These are phyloP conservation scores for Cerastoderma edule DNA, from an alignment of 2,888 invertebrate genomes.

Conservation along the genomic window DNA sequence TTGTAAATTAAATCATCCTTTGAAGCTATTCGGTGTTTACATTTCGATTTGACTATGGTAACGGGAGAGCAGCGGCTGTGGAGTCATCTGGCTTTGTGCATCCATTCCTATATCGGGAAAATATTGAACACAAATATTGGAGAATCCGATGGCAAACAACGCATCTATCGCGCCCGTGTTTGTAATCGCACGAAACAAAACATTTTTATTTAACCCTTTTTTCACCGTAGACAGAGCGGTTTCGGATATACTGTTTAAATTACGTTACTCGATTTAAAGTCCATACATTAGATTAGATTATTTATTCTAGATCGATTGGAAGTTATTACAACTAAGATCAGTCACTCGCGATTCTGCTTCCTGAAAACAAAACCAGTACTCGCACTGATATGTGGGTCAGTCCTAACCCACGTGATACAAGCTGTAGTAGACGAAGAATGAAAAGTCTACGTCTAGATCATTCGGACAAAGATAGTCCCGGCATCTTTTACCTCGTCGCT, in stretches of 20 bases:
- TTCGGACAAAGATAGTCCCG: too few species aligned
- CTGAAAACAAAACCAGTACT: too few species aligned
- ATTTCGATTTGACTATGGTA: conserved; percentile 47
- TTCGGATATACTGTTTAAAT: too few species aligned
- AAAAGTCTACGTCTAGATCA: too few species aligned
- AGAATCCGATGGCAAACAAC: conserved; percentile 5
- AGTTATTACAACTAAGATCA: background rate
- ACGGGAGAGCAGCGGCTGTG: conserved; percentile 25
- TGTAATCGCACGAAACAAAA: conserved; percentile 13
- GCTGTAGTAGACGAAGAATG: too few species aligned
- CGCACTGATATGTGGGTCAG: too few species aligned
- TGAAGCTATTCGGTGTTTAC: conserved; percentile 51
- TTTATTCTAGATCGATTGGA: conserved; percentile 28
- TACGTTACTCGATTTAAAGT: too few species aligned
- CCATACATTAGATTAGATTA: too few species aligned
- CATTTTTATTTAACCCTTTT: conserved; percentile 1
- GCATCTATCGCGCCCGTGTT: background rate
- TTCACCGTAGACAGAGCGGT: background rate
- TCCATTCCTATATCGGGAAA: background rate
- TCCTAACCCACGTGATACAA: background rate
- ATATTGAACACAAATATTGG: conserved; percentile 22
- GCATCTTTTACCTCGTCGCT: too few species aligned
- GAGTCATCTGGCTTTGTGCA: conserved; percentile 22
- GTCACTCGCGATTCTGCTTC: background rate
- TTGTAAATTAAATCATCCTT: conserved; percentile 43